A percentile compares a stretch with the other conserved stretches of the same genome.
phyloP scores from a whole-genome alignment of 1,140 invertebrate species.

The Saccostrea cuccullata region DNA sequence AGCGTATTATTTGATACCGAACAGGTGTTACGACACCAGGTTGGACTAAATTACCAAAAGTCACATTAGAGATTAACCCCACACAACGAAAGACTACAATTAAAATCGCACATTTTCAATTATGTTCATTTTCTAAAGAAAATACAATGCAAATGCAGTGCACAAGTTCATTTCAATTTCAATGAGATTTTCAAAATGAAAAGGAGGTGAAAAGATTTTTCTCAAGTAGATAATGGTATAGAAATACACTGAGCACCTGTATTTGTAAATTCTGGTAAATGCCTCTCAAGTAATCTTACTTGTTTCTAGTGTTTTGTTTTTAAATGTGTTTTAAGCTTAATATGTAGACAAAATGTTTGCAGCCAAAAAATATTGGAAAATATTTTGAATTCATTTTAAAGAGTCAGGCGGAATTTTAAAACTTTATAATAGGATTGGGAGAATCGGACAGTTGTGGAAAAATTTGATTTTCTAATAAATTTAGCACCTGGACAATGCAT shows the following conservation, averaged over 20 bases:
- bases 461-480: not conserved
- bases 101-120: not conserved
- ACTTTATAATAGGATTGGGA: not conserved
- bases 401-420: not conserved
- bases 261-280: not conserved
- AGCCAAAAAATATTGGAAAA: not conserved
- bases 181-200: not conserved
- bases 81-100: not conserved
- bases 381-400: slow-evolving; percentile 7
- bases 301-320: not conserved
- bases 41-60: not conserved
- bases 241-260: not conserved
- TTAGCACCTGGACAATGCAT: slow-evolving; percentile 25
- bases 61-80: not conserved
- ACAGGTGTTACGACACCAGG: not conserved
- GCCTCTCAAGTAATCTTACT: not conserved
- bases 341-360: not conserved
- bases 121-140: not conserved
- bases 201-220: not conserved
- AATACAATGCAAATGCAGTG: not conserved
- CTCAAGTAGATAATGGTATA: not conserved
- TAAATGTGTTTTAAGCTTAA: not conserved
- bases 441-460: not conserved
- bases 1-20: not conserved
- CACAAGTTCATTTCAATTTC: not conserved